phyloP scores from a whole-genome alignment of 2,113 vertebrate species.

The Regulus satrapa region DNA sequence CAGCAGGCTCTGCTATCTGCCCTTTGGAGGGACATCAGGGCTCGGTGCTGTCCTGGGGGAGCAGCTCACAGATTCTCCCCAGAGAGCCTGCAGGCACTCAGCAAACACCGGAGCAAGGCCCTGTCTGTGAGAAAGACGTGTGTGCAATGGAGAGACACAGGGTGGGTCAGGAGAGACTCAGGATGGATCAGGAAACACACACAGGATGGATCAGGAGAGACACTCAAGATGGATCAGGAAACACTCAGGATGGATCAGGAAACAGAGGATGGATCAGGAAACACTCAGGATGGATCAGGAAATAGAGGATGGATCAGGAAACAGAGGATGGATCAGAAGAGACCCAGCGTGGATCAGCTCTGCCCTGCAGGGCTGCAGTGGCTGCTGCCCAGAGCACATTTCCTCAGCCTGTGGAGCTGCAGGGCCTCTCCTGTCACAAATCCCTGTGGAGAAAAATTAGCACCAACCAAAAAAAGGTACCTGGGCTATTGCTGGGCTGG shows the following conservation, averaged over 20 bases:
- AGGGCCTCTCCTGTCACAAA: not conserved
- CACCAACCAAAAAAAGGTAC: not conserved
- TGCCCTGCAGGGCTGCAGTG: accelerated
- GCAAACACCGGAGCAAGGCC: not conserved
- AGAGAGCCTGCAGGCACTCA: not conserved
- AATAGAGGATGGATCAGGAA: no score
- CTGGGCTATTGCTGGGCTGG: not conserved
- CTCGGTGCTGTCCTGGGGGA: not conserved
- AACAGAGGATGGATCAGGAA: no score
- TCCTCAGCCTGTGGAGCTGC: not conserved
- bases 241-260: no score
- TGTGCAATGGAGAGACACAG: not conserved
- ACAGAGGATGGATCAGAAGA: no score
- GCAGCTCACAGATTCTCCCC: not conserved
- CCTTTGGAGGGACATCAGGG: not conserved
- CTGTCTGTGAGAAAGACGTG: not conserved
- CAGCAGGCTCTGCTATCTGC: not conserved
- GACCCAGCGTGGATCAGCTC: not conserved
- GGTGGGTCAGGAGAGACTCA: no score
- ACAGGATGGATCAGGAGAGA: no score
- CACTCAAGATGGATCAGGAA: no score
- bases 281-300: no score
- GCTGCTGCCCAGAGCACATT: not conserved
- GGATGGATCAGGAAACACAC: no score
- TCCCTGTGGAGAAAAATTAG: not conserved